A percentile compares a stretch with the other conserved stretches of the same genome.
Conservation (phyloP, 2,888 invertebrate genomes). For the Imbricaverruca yamaguchii region DNA sequence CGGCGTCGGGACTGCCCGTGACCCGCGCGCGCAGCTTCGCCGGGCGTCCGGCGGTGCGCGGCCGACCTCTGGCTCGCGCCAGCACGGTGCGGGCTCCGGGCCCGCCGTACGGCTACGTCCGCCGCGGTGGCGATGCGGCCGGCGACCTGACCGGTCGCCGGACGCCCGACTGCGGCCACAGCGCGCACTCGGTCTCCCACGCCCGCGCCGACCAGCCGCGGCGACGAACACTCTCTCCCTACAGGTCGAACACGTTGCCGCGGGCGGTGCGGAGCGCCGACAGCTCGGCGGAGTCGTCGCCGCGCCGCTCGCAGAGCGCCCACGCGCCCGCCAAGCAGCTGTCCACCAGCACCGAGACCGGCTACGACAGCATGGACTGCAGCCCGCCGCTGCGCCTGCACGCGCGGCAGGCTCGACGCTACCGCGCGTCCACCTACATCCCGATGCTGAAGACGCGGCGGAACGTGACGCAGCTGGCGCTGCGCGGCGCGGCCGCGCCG, state of each 20-base stretch:
- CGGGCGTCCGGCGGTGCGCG: background rate
- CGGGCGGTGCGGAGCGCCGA: background rate
- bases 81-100: background rate
- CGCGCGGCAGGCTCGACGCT: background rate
- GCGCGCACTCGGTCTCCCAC: background rate
- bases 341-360: slow-evolving; percentile 4
- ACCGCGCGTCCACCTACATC: background rate
- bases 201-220: background rate
- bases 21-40: background rate
- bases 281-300: background rate
- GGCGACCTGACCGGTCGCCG: background rate
- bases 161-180: background rate
- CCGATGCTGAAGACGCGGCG: background rate
- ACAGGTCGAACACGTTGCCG: background rate
- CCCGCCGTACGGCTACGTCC: background rate
- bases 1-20: background rate
- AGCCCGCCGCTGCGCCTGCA: background rate
- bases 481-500: background rate
- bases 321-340: background rate
- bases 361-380: slow-evolving; percentile 1
- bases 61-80: background rate
- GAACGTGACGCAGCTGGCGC: background rate
- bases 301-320: background rate
- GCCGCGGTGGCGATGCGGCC: background rate
- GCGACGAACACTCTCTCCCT: background rate